phyloP scores from a whole-genome alignment of 2,797 vertebrate genomes.

The Schizopygopsis malacanthus region DNA sequence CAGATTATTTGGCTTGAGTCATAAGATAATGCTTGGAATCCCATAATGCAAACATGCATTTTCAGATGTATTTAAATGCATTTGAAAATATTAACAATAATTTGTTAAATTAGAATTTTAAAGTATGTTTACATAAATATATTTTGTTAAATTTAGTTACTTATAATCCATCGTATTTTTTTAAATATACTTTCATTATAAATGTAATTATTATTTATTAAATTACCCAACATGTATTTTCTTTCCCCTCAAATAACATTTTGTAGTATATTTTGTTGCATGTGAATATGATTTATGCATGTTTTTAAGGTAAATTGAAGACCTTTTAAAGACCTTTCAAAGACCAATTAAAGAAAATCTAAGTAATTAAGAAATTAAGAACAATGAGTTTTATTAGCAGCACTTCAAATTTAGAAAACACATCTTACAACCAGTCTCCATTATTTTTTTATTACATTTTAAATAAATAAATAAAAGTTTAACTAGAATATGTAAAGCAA shows the following conservation, averaged over 20 bases:
- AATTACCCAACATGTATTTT: background rate
- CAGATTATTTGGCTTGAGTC: background rate
- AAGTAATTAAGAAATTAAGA: background rate
- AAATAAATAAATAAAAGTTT: too few relatives aligned
- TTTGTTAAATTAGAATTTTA: background rate
- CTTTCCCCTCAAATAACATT: background rate
- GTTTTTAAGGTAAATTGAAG: too few relatives aligned
- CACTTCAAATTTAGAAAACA: background rate
- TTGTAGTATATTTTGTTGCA: too few relatives aligned
- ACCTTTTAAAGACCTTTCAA: too few relatives aligned
- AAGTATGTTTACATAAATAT: background rate
- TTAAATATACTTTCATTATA: background rate
- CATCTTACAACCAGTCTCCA: background rate
- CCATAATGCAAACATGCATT: background rate
- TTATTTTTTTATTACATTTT: too few relatives aligned
- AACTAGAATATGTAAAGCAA: too few relatives aligned
- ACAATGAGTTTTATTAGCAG: background rate
- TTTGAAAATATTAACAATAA: background rate
- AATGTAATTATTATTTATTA: background rate
- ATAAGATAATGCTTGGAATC: background rate
- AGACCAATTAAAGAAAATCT: background rate
- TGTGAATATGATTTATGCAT: too few relatives aligned
- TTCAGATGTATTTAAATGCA: background rate
- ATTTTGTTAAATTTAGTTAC: background rate
- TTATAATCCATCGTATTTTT: background rate